phyloP scores from a whole-genome alignment of 2,888 invertebrate genomes.

The Lycaena phlaeas region DNA sequence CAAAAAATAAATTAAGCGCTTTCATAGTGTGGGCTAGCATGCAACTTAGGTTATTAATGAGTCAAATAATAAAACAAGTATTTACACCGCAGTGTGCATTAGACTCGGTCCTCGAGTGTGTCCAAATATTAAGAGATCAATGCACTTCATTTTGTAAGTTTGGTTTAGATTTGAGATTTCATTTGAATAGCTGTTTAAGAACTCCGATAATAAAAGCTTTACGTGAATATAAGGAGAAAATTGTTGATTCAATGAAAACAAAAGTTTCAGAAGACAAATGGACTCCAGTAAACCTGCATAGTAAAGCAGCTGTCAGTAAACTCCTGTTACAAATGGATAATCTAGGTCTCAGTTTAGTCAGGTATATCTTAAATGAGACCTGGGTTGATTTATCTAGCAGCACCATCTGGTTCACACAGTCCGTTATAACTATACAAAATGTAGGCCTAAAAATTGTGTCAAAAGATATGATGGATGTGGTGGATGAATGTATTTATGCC shows the following conservation, averaged over 20 bases:
- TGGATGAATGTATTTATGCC: constrained; percentile 81
- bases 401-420: constrained; percentile 85
- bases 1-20: constrained; percentile 75
- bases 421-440: constrained; percentile 80
- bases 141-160: constrained; percentile 75
- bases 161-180: constrained; percentile 93
- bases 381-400: constrained; percentile 86
- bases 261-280: constrained; percentile 87
- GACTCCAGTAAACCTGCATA: constrained; percentile 86
- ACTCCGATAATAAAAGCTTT: constrained; percentile 83
- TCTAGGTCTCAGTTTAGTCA: constrained; percentile 78
- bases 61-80: constrained; percentile 88
- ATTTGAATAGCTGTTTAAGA: constrained; percentile 88
- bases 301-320: constrained; percentile 78
- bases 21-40: constrained; percentile 94
- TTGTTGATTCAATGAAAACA: constrained; percentile 85
- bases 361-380: constrained; percentile 74
- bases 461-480: constrained; percentile 80
- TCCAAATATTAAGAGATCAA: constrained; percentile 83
- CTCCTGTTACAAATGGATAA: constrained; percentile 80
- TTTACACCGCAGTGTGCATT: constrained; percentile 91
- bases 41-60: constrained; percentile 84
- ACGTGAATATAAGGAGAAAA: constrained; percentile 84
- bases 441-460: constrained; percentile 84
- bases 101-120: constrained; percentile 88